phyloP scores from a whole-genome alignment of 2,888 invertebrate genomes.

The Adela reaumurella region DNA sequence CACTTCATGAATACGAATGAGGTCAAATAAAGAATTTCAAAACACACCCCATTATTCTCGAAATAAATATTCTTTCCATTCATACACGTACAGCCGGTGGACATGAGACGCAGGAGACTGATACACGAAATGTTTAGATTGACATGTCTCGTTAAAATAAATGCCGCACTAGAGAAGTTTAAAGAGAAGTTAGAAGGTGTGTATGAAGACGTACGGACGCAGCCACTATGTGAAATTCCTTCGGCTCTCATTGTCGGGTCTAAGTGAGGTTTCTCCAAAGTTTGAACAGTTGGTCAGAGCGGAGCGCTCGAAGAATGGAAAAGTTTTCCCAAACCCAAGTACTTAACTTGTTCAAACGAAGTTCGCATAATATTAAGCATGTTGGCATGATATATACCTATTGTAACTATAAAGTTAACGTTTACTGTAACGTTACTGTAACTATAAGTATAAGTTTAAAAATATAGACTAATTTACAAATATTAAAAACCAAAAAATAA shows the following conservation, averaged over 20 bases:
- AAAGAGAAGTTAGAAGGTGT: too few relatives aligned
- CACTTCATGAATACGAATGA: slow-evolving; percentile 51
- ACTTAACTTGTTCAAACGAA: too few relatives aligned
- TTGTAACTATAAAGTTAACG: too few relatives aligned
- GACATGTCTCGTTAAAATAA: too few relatives aligned
- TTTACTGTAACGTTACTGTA: too few relatives aligned
- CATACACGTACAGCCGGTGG: slow-evolving; percentile 7
- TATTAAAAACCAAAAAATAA: too few relatives aligned
- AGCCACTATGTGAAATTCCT: background rate
- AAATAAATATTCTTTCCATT: slow-evolving; percentile 54
- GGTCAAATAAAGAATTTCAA: slow-evolving; percentile 50
- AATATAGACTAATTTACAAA: too few relatives aligned
- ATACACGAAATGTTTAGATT: background rate
- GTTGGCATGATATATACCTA: too few relatives aligned
- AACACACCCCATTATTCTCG: slow-evolving; percentile 42
- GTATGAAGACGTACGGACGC: too few relatives aligned
- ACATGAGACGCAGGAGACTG: background rate
- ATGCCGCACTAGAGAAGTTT: too few relatives aligned
- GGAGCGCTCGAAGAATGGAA: background rate
- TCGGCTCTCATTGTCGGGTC: background rate
- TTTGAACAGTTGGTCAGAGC: background rate
- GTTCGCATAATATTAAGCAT: too few relatives aligned
- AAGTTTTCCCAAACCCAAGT: background rate
- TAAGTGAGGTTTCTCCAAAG: background rate
- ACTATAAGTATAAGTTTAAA: too few relatives aligned